A percentile compares a stretch with the other conserved stretches of the same genome.
Conservation (phyloP, 92 coral and sea anemone genomes). For the Palythoa grandiflora region DNA sequence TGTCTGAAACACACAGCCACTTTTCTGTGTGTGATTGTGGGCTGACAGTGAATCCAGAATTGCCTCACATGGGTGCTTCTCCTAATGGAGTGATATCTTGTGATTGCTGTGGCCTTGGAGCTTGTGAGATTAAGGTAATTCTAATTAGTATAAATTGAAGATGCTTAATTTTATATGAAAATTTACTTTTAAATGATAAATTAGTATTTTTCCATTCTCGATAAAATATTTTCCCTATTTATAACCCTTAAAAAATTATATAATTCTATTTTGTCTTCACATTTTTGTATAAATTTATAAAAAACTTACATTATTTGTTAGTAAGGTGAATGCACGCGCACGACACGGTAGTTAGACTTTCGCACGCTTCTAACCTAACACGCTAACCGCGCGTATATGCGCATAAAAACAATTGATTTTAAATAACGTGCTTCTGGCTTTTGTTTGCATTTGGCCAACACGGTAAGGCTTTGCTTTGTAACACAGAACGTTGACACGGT, state of each 20-base stretch:
- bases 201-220: too few species aligned
- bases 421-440: conserved; percentile 18
- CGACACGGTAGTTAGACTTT: neutral
- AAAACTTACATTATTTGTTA: too few species aligned
- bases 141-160: neutral
- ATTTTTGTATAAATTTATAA: too few species aligned
- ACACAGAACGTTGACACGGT: too few species aligned
- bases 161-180: neutral
- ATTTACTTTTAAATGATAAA: too few species aligned
- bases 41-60: conserved; percentile 47
- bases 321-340: too few species aligned
- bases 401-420: conserved; percentile 14
- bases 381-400: neutral
- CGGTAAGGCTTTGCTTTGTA: conserved; percentile 1
- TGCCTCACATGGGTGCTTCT: conserved; percentile 71
- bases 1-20: conserved; percentile 37
- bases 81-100: conserved; percentile 71
- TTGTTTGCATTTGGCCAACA: conserved; percentile 9
- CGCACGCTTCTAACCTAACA: conserved; percentile 8
- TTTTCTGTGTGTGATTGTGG: conserved; percentile 56
- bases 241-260: too few species aligned
- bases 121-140: conserved; percentile 57
- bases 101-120: conserved; percentile 67
- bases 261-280: too few species aligned
- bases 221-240: too few species aligned